Base-by-base conservation (phyloP, 1,140 invertebrate genomes). In the Ceratoteleas bidentatus region DNA sequence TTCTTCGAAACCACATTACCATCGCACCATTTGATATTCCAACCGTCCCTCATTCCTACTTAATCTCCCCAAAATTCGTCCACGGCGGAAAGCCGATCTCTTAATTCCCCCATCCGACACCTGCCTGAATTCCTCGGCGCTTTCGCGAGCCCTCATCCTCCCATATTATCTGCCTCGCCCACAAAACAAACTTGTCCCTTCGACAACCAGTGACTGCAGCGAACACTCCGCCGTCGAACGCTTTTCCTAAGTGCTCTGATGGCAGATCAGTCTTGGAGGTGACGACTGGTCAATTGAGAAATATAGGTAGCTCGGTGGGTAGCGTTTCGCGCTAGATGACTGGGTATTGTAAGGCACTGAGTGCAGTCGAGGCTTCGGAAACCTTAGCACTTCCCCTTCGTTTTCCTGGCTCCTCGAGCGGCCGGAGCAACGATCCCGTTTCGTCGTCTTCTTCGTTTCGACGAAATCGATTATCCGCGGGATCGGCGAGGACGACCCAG, bases 291-390 rank as follows among this genome's bases (percentile, higher is more conserved):
- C 81, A 73, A 81, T 84, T 68, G 60, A 83, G 76, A 85, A 87
- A 85, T 85, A 83, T 86, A 85, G 82, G 81, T 85, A 77, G 78
- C 77, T 78, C 76, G 80, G 64, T 83, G 72, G 85, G 61, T 64
- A 74, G 77, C 58, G 56, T 82, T 83, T n/a, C 60, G 73, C 54
- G 75, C 74, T 78, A 65, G 83, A 73, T 77, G 72, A 66, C 40
- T 58, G 77, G 74, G 53, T 58, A 74, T 58, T 60, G 58, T 72
- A 65, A 84, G 77, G 78, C 64, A 79, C 75, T 76, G 62, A 61
- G 75, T 65, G 81, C 76, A 76, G 76, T 81, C 62, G 87, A 85
- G 85, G 88, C 86, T 87, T 88, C 87, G 54, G 88, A 89, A 89
- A 86, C 88, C 87, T n/a, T 89, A 89, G 54, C 49, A 85, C 73